Conservation (phyloP, 2,888 invertebrate genomes). For the Disparrhopalites patrizii region DNA sequence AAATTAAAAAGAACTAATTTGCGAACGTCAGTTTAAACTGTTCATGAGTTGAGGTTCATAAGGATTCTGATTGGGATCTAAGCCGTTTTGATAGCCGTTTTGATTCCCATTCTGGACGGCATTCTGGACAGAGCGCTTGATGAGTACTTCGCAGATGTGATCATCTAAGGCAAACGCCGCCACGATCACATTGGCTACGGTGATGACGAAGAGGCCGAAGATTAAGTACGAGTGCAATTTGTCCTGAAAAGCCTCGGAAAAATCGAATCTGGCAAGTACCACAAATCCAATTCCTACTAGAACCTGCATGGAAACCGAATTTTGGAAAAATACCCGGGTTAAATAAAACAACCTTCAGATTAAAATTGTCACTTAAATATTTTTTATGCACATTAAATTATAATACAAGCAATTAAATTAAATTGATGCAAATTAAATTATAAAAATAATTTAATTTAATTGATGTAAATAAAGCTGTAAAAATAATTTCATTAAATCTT, state of each 20-base stretch:
- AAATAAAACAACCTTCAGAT: not conserved
- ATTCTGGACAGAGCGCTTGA: not conserved
- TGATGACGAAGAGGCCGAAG: constrained; percentile 45
- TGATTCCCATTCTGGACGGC: too few species aligned
- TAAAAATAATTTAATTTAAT: too few species aligned
- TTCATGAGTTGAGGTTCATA: too few species aligned
- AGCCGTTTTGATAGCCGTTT: too few species aligned
- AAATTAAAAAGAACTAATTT: too few species aligned
- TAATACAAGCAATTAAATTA: not conserved
- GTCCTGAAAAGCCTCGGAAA: constrained; percentile 36
- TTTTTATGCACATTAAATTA: too few species aligned
- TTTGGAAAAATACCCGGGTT: not conserved
- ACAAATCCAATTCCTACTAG: constrained; percentile 46
- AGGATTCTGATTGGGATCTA: too few species aligned
- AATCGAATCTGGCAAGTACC: constrained; percentile 41
- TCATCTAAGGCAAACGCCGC: constrained; percentile 46
- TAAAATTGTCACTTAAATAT: not conserved
- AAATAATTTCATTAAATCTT: too few species aligned
- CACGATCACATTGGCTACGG: constrained; percentile 42
- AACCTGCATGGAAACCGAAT: constrained; percentile 28
- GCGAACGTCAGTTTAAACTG: too few species aligned
- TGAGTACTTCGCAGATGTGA: constrained; percentile 38
- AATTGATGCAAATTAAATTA: not conserved
- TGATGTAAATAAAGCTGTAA: too few species aligned
- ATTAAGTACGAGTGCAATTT: constrained; percentile 44